phyloP scores from a whole-genome alignment of 2,113 vertebrate species.

The Cyanistes caeruleus region DNA sequence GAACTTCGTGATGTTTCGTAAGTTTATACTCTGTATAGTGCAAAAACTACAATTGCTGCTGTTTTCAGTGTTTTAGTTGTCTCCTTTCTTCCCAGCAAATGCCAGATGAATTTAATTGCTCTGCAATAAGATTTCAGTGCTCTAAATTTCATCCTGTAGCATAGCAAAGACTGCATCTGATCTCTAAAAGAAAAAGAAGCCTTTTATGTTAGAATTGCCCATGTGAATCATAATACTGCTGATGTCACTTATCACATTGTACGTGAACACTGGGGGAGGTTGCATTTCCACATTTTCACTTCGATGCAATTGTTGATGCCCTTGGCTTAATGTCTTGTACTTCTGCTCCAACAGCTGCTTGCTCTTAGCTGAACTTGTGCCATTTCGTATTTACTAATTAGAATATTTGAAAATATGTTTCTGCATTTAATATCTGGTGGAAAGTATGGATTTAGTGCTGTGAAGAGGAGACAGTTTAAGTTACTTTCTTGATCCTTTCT shows the following conservation, averaged over 20 bases:
- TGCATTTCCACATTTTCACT: not conserved
- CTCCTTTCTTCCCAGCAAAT: not conserved
- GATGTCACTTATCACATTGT: not conserved
- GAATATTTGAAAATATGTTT: not conserved
- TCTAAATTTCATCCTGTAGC: not conserved
- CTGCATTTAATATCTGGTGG: not conserved
- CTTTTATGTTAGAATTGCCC: not conserved
- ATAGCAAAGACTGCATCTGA: not conserved
- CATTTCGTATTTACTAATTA: not conserved
- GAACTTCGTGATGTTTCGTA: not conserved
- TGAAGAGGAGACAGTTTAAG: not conserved
- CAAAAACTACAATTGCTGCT: not conserved
- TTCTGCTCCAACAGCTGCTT: not conserved
- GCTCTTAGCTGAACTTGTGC: not conserved
- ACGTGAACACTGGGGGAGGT: not conserved
- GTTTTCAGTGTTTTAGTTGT: not conserved
- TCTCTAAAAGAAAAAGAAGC: not conserved
- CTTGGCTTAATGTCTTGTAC: not conserved
- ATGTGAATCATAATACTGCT: not conserved
- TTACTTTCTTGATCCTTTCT: not conserved
- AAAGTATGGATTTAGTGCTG: not conserved
- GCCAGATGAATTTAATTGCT: not conserved
- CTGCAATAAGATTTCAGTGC: not conserved
- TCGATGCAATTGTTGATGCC: not conserved
- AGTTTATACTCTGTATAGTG: not conserved